Conservation (phyloP, 53 echinoderm and acorn worm species). For the Glandiceps talaboti region DNA sequence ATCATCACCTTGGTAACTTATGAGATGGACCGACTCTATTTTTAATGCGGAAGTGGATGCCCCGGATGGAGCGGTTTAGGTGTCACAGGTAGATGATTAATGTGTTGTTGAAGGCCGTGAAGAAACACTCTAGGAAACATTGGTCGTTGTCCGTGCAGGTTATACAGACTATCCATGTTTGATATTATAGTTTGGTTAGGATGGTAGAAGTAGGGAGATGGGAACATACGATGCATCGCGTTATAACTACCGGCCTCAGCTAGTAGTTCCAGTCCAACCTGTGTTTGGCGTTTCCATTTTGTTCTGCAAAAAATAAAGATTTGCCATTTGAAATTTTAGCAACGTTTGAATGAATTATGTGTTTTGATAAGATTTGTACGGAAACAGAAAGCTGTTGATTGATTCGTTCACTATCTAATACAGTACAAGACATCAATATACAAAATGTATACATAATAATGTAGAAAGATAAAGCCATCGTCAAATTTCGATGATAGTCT, state of each 20-base stretch:
- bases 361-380: too few relatives aligned
- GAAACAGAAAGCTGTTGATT: too few relatives aligned
- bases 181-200: slow-evolving; percentile 83
- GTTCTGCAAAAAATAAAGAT: slow-evolving; percentile 41
- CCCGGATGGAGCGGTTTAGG: slow-evolving; percentile 72
- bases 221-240: slow-evolving; percentile 84
- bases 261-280: slow-evolving; percentile 82
- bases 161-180: slow-evolving; percentile 77
- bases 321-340: too few relatives aligned
- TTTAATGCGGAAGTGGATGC: background rate
- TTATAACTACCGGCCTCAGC: slow-evolving; percentile 94
- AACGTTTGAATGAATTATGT: too few relatives aligned
- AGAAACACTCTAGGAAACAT: slow-evolving; percentile 80
- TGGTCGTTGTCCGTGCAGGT: slow-evolving; percentile 52
- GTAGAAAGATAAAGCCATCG: too few relatives aligned
- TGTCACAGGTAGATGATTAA: slow-evolving; percentile 67
- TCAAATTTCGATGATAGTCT: too few relatives aligned
- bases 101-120: slow-evolving; percentile 83
- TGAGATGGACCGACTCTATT: too few relatives aligned
- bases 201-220: slow-evolving; percentile 86
- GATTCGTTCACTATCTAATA: too few relatives aligned
- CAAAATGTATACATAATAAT: too few relatives aligned
- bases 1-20: too few relatives aligned
- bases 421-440: too few relatives aligned
- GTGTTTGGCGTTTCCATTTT: slow-evolving; percentile 98